Conservation (phyloP, 35 echinoderm and acorn worm genomes). For the Strongylocentrotus purpuratus region DNA sequence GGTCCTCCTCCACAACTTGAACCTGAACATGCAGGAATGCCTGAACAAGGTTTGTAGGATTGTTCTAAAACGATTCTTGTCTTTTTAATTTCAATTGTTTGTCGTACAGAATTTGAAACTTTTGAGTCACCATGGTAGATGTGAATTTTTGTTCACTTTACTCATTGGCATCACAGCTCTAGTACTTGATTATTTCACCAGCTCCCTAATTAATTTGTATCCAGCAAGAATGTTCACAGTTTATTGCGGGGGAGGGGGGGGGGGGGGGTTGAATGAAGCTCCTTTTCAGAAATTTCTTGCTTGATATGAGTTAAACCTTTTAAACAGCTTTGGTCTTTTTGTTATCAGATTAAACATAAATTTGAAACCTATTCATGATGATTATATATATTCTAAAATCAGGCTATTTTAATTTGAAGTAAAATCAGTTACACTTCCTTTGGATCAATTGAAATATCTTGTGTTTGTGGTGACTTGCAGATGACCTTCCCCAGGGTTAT, state of each 20-base stretch:
- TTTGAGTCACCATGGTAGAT: background rate
- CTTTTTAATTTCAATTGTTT: background rate
- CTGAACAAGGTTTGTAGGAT: background rate
- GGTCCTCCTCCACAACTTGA: background rate
- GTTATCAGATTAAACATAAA: too few relatives aligned
- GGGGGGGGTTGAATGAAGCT: background rate
- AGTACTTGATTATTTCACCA: too few relatives aligned
- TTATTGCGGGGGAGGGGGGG: too few relatives aligned
- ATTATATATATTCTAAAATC: background rate
- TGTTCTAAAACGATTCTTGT: too few relatives aligned
- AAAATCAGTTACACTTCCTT: background rate
- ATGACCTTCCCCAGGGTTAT: conserved; percentile 17
- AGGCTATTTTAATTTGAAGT: background rate
- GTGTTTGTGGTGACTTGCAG: background rate
- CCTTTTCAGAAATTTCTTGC: background rate
- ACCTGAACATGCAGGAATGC: too few relatives aligned
- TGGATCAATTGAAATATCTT: background rate
- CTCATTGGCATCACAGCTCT: too few relatives aligned
- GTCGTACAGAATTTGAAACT: background rate
- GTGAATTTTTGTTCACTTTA: too few relatives aligned
- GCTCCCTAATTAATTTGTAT: too few relatives aligned
- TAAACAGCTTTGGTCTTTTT: too few relatives aligned
- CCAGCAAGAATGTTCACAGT: too few relatives aligned
- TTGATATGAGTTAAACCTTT: background rate
- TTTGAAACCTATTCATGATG: too few relatives aligned